Conservation (phyloP, 2,113 vertebrate species). For the Apeltes quadracus region DNA sequence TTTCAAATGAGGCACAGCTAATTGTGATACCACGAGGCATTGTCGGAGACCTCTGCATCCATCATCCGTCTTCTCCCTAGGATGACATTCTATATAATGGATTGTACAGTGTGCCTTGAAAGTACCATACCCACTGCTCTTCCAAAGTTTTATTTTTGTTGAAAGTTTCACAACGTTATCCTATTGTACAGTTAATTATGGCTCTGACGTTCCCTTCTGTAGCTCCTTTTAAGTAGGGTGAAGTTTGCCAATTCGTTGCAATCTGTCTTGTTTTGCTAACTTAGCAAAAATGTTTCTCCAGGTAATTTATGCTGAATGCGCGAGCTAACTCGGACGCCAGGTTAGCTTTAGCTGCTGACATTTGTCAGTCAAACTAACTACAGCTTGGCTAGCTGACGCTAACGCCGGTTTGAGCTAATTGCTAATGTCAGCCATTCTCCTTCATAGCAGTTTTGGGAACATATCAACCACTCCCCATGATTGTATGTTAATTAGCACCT, state of each 20-base stretch:
- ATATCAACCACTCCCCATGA: neutral
- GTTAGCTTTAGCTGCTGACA: neutral
- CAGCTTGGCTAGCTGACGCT: neutral
- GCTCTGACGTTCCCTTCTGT: neutral
- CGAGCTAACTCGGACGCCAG: neutral
- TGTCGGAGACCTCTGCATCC: constrained; percentile 42
- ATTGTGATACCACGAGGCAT: constrained; percentile 33
- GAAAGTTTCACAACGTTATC: constrained; percentile 12
- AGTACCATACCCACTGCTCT: constrained; percentile 36
- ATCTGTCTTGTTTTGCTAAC: neutral
- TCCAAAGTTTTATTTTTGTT: constrained; percentile 21
- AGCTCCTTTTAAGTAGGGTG: neutral
- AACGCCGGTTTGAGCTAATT: neutral
- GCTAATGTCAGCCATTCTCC: neutral
- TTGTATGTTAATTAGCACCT: neutral
- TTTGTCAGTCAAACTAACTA: no score
- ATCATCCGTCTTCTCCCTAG: constrained; percentile 51
- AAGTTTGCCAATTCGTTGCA: neutral
- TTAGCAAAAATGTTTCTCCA: neutral
- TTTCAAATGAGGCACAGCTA: constrained; percentile 36
- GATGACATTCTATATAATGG: constrained; percentile 41
- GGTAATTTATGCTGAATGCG: neutral
- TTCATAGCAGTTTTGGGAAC: neutral
- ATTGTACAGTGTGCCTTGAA: constrained; percentile 46
- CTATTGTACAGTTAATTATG: neutral